A percentile compares a stretch with the other conserved stretches of the same genome.
Conservation (phyloP, 2,113 vertebrate species). For the Corythoichthys haematopterus region DNA sequence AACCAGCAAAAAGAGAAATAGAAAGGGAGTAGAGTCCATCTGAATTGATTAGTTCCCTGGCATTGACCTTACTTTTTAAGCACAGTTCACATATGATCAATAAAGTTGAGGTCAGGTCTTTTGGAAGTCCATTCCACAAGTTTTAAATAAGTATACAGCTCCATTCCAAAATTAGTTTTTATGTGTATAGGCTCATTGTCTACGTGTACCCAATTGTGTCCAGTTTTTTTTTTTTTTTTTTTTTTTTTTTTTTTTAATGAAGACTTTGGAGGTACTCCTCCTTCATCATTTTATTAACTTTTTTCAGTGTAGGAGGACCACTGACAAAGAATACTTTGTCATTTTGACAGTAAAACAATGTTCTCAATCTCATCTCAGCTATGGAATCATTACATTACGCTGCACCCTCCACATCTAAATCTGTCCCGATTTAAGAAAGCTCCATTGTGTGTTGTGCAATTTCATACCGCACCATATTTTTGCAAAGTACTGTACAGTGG, state of each 20-base stretch:
- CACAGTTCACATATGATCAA: background rate
- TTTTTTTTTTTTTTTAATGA: too few relatives aligned
- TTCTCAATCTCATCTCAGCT: too few relatives aligned
- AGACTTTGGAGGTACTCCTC: too few relatives aligned
- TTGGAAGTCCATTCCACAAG: background rate
- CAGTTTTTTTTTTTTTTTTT: too few relatives aligned
- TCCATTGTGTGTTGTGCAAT: constrained; percentile 21
- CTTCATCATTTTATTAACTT: too few relatives aligned
- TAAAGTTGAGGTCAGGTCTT: background rate
- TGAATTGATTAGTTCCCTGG: background rate
- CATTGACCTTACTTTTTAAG: background rate
- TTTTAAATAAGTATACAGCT: background rate
- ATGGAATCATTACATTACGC: too few relatives aligned
- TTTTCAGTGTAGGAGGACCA: too few relatives aligned
- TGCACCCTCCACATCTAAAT: constrained; percentile 18
- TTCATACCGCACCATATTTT: constrained; percentile 18
- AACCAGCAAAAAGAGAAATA: background rate
- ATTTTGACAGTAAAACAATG: too few relatives aligned
- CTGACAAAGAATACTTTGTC: too few relatives aligned
- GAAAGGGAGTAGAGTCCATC: constrained; percentile 1
- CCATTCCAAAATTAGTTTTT: background rate
- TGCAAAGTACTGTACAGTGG: background rate
- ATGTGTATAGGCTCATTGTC: background rate
- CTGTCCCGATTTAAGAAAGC: constrained; percentile 18
- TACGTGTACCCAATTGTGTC: background rate